phyloP scores from a whole-genome alignment of 1,140 invertebrate species.

The Lasaia peninsularis region DNA sequence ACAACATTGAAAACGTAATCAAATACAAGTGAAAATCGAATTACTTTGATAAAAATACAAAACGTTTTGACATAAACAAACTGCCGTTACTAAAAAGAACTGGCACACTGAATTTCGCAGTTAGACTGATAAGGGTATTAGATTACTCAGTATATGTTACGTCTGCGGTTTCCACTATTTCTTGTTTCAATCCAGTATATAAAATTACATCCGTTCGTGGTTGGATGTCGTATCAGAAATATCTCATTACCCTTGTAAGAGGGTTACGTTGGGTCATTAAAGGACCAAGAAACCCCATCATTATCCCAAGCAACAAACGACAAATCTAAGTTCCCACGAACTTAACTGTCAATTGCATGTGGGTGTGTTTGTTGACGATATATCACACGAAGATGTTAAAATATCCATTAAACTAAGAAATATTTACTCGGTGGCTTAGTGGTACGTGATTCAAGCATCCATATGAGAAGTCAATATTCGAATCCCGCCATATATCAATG shows the following conservation, averaged over 20 bases:
- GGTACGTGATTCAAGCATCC: too few relatives aligned
- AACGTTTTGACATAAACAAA: neutral
- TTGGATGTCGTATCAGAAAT: conserved; percentile 13
- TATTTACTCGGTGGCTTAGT: too few relatives aligned
- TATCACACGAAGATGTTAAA: neutral
- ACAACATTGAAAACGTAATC: too few relatives aligned
- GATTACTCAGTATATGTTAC: conserved; percentile 3
- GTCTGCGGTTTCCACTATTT: conserved; percentile 24
- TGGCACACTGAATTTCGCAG: conserved; percentile 7
- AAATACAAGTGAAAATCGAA: too few relatives aligned
- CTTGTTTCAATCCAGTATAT: conserved; percentile 21
- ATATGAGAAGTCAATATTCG: too few relatives aligned
- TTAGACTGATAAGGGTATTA: conserved; percentile 11
- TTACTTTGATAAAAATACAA: neutral
- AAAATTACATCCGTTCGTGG: conserved; percentile 27
- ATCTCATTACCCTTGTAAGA: conserved; percentile 7
- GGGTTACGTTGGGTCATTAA: conserved; percentile 19
- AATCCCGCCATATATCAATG: too few relatives aligned
- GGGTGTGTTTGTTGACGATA: conserved; percentile 10
- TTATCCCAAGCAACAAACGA: conserved; percentile 1
- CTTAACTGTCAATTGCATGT: conserved; percentile 19
- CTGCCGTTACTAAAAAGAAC: conserved; percentile 7
- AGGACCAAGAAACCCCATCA: conserved; percentile 23
- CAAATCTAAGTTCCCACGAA: conserved; percentile 30
- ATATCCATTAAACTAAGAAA: neutral